Evolutionary conservation across 2,797 vertebrate genomes (phyloP), one percentile per base, ranked within the genome.

Genomic region (Xenentodon cancila): DNA sequence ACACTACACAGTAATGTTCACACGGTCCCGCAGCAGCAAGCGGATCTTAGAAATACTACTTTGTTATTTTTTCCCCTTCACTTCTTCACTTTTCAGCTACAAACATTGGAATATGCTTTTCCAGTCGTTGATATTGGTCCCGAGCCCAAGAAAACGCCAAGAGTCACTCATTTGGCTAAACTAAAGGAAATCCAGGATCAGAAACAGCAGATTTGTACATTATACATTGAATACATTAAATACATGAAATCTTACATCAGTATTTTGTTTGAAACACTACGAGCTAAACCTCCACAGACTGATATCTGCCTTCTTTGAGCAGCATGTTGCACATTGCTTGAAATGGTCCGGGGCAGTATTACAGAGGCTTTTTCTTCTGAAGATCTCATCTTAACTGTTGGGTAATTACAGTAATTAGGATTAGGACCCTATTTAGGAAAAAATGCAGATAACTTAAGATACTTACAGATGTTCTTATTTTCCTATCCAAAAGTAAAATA

Each of bases 41-140:
- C 32, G 7, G 32, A 6, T 34, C 7, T 34, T 34, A 34, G 11
- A 13, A 37, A 37, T 12, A 13, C 34, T 37, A 11, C 34, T 21
- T 21, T 17, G 1, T 9, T 34, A 7, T 17, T 51, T 19, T 53
- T 43, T 16, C 16, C 21, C 0, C 21, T 17, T 43, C n/a, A 8
- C n/a, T n/a, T 17, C 19, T 9, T 16, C 9, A 6, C 16, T 21
- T 42, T 25, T 63, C 19, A 15, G 25, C 58, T 53, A 80, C 42
- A 70, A 80, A 80, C 53, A 76, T 27, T 61, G 44, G 51, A 71
- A 71, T 34, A 74, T 53, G 49, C 54, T 75, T 71, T 71, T 64
- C 0, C 60, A 78, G 65, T 60, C 76, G 67, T 64, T 83, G 65
- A 70, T 60, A 21, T 49, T 56, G 64, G 48, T 68, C 59, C 32